These are phyloP conservation scores for Tachyglossus aculeatus DNA, from an alignment of 2,797 vertebrate genomes.

Conservation along the genomic window DNA sequence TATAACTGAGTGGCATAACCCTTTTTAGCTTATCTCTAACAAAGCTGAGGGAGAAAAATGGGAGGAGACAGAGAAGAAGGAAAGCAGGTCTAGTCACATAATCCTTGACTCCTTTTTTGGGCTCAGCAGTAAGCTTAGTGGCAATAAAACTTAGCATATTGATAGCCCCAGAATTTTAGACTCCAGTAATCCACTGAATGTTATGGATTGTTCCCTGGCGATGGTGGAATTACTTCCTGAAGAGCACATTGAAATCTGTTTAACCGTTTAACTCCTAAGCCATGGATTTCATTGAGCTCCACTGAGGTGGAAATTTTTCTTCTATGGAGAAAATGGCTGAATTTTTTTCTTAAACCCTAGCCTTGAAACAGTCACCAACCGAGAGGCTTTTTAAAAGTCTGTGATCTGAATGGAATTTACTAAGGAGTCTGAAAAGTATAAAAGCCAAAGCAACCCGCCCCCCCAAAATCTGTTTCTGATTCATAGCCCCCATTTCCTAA, in stretches of 20 bases:
- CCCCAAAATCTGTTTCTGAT: no score
- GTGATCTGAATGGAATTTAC: neutral
- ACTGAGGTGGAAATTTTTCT: neutral
- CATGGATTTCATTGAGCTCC: neutral
- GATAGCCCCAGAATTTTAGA: conserved; percentile 12
- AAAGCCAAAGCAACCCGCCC: no score
- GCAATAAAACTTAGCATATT: neutral
- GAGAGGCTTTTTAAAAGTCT: no score
- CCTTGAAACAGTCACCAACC: no score
- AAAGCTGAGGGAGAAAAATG: neutral
- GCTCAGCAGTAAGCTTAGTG: conserved; percentile 21
- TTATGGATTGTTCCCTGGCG: conserved; percentile 4
- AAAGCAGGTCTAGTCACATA: neutral
- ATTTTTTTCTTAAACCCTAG: no score
- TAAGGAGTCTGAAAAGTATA: no score
- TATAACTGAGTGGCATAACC: neutral
- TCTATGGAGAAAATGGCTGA: neutral
- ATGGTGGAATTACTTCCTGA: neutral
- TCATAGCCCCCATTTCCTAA: no score
- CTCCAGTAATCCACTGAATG: conserved; percentile 16
- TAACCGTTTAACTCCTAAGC: neutral
- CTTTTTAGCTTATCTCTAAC: neutral
- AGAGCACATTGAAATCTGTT: neutral
- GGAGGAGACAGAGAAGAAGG: neutral
- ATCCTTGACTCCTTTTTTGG: neutral